Evolutionary conservation across 2,797 vertebrate species (phyloP), one percentile per base, ranked within the genome.

Genomic region (Xenentodon cancila): DNA sequence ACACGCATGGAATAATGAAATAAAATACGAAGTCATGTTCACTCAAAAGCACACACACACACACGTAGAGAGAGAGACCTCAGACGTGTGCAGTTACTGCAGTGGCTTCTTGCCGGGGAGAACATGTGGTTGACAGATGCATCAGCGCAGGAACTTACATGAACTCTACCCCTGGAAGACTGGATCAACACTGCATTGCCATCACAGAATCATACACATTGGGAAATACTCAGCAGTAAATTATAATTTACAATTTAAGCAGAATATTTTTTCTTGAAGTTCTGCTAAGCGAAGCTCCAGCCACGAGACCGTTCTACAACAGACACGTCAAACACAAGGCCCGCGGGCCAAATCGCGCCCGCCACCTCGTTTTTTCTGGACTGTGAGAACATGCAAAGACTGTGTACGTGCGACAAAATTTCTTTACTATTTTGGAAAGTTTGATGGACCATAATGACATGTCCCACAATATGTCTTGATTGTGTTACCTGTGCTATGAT

Each of bases 101-200:
- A 57, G 40, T 17, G 16, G 59, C 13, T 55, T 40, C 60, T 64
- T 44, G 62, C 55, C 71, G 46, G 54, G 20, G 48, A 27, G 62
- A 73, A 77, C 90, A 91, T 90, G 83, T 91, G 91, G 73, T 59
- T 69, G 62, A 73, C 89, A 92, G 89, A 87, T 90, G 83, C 74
- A 67, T 66, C 59, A 49, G 46, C 21, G 64, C 22, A 19, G 63
- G 53, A 75, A 70, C n/a, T 21, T 54, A 67, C 59, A 71, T 67
- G 65, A 80, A 70, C 58, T 70, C 50, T 45, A 56, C 56, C 42
- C 61, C 0, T 47, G 59, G 43, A 71, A 70, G 56, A 74, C 69
- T 59, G 54, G 84, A 72, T 73, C 19, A 51, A 64, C 42, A 30
- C 44, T 16, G 32, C 37, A 37, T 46, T 0, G 20, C 46, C 51